Conservation (phyloP, 2,888 invertebrate genomes). For the Phytoseiulus persimilis region DNA sequence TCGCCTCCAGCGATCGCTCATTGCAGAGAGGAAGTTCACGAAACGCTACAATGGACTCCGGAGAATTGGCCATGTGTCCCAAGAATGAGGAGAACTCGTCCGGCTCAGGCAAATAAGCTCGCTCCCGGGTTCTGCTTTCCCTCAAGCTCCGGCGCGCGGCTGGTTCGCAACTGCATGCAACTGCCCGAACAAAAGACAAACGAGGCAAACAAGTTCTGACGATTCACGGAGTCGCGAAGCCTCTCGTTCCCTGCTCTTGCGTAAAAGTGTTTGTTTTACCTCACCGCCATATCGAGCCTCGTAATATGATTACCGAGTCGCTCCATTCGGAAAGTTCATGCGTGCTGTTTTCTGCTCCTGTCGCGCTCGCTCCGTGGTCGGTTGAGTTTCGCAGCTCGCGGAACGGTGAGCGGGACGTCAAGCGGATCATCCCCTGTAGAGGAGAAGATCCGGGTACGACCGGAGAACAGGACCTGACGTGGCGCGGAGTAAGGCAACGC, state of each 20-base stretch:
- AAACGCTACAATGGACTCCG: too few species aligned
- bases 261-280: constrained; percentile 5
- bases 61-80: too few species aligned
- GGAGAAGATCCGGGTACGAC: too few species aligned
- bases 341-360: background rate
- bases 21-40: too few species aligned
- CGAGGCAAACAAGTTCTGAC: background rate
- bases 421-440: too few species aligned
- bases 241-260: background rate
- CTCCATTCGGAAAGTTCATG: background rate
- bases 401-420: too few species aligned
- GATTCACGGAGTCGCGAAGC: background rate
- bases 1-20: too few species aligned
- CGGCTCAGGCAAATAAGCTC: too few species aligned
- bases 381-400: background rate
- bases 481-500: too few species aligned
- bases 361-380: background rate
- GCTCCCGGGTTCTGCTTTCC: background rate
- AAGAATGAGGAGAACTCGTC: too few species aligned
- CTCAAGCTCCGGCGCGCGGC: background rate
- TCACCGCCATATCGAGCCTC: background rate
- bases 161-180: background rate
- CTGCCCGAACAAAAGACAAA: background rate
- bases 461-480: too few species aligned
- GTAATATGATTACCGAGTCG: background rate